Evolutionary conservation across 2,888 invertebrate species (phyloP).

Genomic region (Seira ritae): DNA sequence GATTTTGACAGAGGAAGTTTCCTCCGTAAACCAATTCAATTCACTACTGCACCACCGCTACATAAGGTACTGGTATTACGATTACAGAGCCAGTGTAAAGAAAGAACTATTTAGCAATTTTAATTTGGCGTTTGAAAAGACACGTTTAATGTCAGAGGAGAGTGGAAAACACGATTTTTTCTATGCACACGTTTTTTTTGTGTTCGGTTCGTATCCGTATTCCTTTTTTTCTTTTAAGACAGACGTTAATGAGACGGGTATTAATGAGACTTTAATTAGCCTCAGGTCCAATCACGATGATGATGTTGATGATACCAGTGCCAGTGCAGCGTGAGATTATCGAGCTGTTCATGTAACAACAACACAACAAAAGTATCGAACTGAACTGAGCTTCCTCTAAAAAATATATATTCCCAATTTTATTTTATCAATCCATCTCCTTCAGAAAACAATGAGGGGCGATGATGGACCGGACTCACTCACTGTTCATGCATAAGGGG

Average conservation of each 20-base stretch:
- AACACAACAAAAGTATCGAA: constrained; percentile 6
- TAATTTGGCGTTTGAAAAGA: no score
- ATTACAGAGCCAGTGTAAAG: no score
- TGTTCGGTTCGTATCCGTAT: not conserved
- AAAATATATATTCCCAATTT: constrained; percentile 5
- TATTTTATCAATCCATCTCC: constrained; percentile 27
- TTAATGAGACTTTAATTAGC: constrained; percentile 73
- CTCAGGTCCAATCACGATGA: constrained; percentile 69
- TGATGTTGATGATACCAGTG: no score
- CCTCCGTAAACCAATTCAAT: no score
- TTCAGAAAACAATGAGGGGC: constrained; percentile 49
- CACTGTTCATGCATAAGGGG: not conserved
- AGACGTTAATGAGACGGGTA: constrained; percentile 73
- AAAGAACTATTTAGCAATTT: no score
- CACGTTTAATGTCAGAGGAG: no score
- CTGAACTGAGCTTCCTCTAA: constrained; percentile 26
- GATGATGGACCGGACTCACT: constrained; percentile 41
- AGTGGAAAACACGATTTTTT: constrained; percentile 25
- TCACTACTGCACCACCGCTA: no score
- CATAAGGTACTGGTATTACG: constrained; percentile 17
- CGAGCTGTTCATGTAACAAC: constrained; percentile 11
- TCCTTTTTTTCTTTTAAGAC: constrained; percentile 58
- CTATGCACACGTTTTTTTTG: not conserved
- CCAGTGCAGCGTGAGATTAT: no score
- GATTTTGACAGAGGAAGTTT: no score